Conservation (phyloP, 2,113 vertebrate genomes). For the Apteryx owenii region DNA sequence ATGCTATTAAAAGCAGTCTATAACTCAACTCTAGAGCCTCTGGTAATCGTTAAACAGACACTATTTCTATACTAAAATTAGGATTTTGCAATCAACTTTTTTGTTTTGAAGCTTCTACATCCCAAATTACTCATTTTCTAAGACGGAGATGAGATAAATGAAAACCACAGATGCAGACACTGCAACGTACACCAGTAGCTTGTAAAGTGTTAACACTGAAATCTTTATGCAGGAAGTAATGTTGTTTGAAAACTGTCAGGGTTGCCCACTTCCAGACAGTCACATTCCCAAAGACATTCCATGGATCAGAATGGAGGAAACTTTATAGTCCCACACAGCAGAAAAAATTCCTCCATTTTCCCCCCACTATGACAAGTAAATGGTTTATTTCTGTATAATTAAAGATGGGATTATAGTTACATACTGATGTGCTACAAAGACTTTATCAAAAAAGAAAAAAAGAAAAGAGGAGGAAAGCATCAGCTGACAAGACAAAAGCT, state of each 20-base stretch:
- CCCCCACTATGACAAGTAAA: not conserved
- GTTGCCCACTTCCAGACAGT: not conserved
- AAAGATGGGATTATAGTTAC: not conserved
- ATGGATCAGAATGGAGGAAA: not conserved
- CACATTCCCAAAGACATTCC: not conserved
- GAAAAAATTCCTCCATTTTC: not conserved
- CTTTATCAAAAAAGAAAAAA: not conserved
- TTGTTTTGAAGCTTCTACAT: not conserved
- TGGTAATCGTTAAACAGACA: not conserved
- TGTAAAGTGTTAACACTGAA: not conserved
- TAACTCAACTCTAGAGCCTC: not conserved
- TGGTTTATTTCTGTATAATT: not conserved
- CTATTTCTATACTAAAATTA: not conserved
- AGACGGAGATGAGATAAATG: not conserved
- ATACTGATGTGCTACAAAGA: not conserved
- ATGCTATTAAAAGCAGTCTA: not conserved
- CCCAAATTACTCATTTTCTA: not conserved
- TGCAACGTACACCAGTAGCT: not conserved
- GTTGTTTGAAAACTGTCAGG: not conserved
- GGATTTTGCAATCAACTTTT: not conserved
- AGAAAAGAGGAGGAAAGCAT: not conserved
- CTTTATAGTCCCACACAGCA: rapidly evolving
- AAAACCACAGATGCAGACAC: not conserved
- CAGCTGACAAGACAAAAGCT: not conserved
- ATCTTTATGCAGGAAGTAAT: not conserved